Base-by-base conservation (phyloP, 2,113 vertebrate species). In the Taxidea taxus region DNA sequence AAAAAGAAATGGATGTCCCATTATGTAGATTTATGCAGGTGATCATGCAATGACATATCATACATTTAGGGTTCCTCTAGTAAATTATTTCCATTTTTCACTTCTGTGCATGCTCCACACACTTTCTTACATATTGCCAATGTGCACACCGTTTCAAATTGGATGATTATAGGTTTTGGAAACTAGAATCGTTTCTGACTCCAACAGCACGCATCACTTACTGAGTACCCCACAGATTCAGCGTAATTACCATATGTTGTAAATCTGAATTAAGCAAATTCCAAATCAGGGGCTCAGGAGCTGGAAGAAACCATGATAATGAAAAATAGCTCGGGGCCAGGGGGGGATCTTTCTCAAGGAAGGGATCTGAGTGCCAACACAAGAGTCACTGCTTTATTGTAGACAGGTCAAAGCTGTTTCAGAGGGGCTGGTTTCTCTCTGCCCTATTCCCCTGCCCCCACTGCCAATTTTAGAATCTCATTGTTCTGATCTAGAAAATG, bases 201-300 rank as follows among this genome's bases (percentile, higher is more conserved):
- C 81, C 75, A 72, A 68, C 37, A 16, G 78, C 16, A 77, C 4
- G 54, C 0, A 56, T 62, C 8, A 66, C 3, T 54, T 93, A 70
- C 42, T 88, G 29, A 97, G 12, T 31, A 80, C 60, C 80, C 94
- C 60, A 25, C 47, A 58, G 60, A 87, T 77, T 82, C 47, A 15
- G 68, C 15, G 11, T 58, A 85, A 94, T 91, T 60, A 18, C 16
- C 68, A 72, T 83, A 88, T 16, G 0, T 27, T 94, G 13, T 6
- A 89, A 87, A 97, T 80, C 49, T 82, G 70, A 91, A 96, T 97
- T 89, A 92, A 27, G 51, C 54, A 83, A 14, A 44, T 89, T 97
- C 42, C 0, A 21, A 87, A 86, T 37, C 23, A 95, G 88, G 11
- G 82, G 8, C 72, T 83, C 34, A 6, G 1, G 25, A 37, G 34